Base-by-base conservation (phyloP, 1,140 invertebrate species). In the Holcopasites calliopsidis region DNA sequence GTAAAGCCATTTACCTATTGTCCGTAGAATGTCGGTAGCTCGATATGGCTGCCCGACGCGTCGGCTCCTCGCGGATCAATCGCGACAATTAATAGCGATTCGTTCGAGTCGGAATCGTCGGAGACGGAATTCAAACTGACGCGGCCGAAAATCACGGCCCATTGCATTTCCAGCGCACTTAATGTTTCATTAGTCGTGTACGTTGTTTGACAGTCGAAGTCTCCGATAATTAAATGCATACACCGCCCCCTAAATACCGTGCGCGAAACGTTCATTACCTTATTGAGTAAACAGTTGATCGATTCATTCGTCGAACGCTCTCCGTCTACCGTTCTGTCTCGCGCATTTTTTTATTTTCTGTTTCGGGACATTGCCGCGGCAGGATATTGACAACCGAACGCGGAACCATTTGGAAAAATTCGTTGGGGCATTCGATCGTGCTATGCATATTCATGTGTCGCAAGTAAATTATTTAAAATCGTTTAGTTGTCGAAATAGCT, bases 61-160 rank as follows among this genome's bases (percentile, higher is more conserved):
- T 68, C 62, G 80, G 71, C 76, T 73, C 58, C 61, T 71, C 81
- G 49, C 47, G 54, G 70, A 79, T 82, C 81, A 71, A 70, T 83
- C 76, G 65, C 38, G 72, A 82, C 79, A 83, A 83, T 83, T 82
- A 83, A 83, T 82, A 70, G 71, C 65, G n/a, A 82, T 82, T 83
- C 79, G 76, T 80, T 81, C 40, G 76, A 54, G 47, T 58, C 77
- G 38, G 35, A 28, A 42, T 26, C 38, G 35, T 21, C 38, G 66
- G 44, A 77, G 76, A 33, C 49, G 47, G 55, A 80, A 49, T 76
- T 76, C 66, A 31, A 80, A 71, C 49, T 66, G 61, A 62, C 79
- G 35, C 80, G 54, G 44, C 47, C 79, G 65, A 47, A 79, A 78
- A 73, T 79, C 64, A 79, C 50, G 79, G 76, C 52, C 55, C 69